Base-by-base conservation (phyloP, 2,888 invertebrate genomes). In the Gisinianus flammeolus region DNA sequence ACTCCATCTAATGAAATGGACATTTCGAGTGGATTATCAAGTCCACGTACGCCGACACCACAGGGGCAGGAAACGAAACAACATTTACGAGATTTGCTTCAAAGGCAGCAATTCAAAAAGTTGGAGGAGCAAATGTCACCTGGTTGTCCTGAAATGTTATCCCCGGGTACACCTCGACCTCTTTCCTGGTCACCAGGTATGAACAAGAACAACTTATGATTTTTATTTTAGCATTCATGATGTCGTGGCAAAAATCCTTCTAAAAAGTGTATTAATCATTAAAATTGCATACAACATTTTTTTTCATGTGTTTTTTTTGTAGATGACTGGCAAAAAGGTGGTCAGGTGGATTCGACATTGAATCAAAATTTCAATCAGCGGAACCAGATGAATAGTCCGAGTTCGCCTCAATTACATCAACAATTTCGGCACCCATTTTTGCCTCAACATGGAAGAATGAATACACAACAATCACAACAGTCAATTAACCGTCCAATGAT, bases 31-130 rank as follows among this genome's bases (percentile, higher is more conserved):
- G 70, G 70, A 52, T 58, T 77, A 12, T 56, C 74, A 33, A 75
- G 80, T 80, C 78, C 74, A 24, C 35, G 82, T 73, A 56, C 84
- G 64, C 70, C 81, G 80, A 66, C 80, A 71, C 79, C 85, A 85
- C 85, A 85, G 69, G 82, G 84, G 68, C 89, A 64, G 77, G 90
- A 91, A 85, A 93, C 93, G 85, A 89, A 93, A 4, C 87, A 88
- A 75, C 95, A 96, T 85, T 88, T 95, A 66, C 88, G 95, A 33
- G 94, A 95, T 86, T 87, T 95, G 81, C 88, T 95, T 76, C 94
- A 94, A 86, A 89, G 93, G 71, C 93, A 93, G 85, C 92, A 93
- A 79, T 89, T 88, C 80, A 91, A 91, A 84, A 90, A 91, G 84
- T 86, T 90, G 82, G 90, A 90, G 76, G 85, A 85, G 33, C 85